Percentiles rank a stretch among this genome's conserved stretches.
Evolutionary conservation across 2,797 vertebrate species (phyloP).

Genomic region (Lagorchestes hirsutus): DNA sequence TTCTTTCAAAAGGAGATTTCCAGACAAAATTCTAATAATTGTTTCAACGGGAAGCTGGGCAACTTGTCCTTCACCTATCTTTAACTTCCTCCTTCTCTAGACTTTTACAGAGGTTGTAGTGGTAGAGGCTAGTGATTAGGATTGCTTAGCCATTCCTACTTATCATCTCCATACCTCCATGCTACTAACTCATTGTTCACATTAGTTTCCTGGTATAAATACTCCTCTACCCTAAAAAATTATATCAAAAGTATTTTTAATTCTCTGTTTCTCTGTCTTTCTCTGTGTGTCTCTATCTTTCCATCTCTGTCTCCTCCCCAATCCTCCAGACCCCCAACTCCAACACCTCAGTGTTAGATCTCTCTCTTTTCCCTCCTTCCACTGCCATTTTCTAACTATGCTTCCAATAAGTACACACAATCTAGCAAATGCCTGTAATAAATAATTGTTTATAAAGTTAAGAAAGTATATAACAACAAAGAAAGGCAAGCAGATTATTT

Average conservation of each 20-base stretch:
- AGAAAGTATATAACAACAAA: background rate
- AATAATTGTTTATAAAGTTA: background rate
- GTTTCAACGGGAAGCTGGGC: background rate
- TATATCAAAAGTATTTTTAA: background rate
- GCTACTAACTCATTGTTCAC: background rate
- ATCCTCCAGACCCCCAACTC: no score
- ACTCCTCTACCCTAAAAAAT: background rate
- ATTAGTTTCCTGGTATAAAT: background rate
- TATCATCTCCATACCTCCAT: background rate
- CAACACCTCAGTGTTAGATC: no score
- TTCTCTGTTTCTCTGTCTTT: background rate
- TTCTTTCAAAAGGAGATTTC: background rate
- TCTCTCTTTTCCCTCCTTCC: no score
- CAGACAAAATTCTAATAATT: background rate
- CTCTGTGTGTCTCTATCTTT: no score
- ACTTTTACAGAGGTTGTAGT: background rate
- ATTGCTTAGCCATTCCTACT: background rate
- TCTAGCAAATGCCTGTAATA: no score
- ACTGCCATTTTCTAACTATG: no score
- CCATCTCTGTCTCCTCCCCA: no score
- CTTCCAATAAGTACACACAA: background rate
- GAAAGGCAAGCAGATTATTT: background rate
- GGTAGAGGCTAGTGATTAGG: background rate
- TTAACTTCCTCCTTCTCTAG: background rate
- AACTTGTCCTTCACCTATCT: background rate